phyloP scores from a whole-genome alignment of 2,888 invertebrate species.

The Netelia melanura region DNA sequence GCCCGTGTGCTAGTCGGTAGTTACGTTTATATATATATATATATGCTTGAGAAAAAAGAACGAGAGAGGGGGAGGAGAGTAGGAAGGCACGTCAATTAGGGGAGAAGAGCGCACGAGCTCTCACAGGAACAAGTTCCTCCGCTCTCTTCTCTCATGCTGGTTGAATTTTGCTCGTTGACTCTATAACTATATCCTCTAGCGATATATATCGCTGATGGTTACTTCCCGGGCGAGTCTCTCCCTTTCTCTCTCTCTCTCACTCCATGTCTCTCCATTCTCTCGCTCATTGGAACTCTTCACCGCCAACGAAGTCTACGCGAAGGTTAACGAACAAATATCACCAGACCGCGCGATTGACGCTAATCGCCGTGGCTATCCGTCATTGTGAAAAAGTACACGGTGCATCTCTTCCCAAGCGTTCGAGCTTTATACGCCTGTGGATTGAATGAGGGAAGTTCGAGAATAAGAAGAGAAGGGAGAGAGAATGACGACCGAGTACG shows the following conservation, averaged over 20 bases:
- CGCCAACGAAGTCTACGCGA: constrained; percentile 55
- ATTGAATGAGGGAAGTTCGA: constrained; percentile 37
- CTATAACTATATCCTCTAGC: constrained; percentile 44
- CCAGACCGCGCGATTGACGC: constrained; percentile 70
- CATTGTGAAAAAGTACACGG: constrained; percentile 65
- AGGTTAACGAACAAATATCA: constrained; percentile 77
- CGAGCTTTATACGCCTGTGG: constrained; percentile 28
- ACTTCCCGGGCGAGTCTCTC: constrained; percentile 57
- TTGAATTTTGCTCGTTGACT: constrained; percentile 40
- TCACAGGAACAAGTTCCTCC: constrained; percentile 54
- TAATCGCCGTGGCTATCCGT: constrained; percentile 74
- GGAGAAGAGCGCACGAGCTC: constrained; percentile 67
- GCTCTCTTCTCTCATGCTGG: constrained; percentile 40
- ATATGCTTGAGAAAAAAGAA: constrained; percentile 2
- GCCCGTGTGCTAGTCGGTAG: background rate
- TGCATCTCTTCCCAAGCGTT: constrained; percentile 32
- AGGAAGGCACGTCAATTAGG: constrained; percentile 73
- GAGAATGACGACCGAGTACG: background rate
- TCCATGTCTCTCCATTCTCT: too few species aligned
- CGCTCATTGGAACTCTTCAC: constrained; percentile 24
- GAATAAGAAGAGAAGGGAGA: constrained; percentile 35
- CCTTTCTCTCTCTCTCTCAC: background rate
- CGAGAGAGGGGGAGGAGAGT: constrained; percentile 19
- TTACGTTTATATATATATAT: constrained; percentile 28
- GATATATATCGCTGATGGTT: constrained; percentile 49